Evolutionary conservation across 2,113 vertebrate species (phyloP).

Genomic region (Triplophysa tibetana): DNA sequence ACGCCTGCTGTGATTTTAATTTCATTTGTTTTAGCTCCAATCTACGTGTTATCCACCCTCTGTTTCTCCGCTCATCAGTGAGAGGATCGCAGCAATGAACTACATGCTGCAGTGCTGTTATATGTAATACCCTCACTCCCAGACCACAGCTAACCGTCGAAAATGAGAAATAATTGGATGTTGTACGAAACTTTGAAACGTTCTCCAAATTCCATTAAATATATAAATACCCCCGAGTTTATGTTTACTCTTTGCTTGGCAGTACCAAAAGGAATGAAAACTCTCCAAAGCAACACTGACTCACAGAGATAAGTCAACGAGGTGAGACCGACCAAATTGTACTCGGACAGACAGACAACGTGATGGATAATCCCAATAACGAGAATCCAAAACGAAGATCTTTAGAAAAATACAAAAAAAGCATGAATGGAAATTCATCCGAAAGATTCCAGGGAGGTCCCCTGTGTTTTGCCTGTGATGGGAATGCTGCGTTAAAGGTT

Average conservation of each 20-base stretch:
- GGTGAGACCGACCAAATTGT: constrained; percentile 27
- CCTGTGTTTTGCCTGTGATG: constrained; percentile 74
- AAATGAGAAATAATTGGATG: neutral
- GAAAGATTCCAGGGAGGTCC: constrained; percentile 78
- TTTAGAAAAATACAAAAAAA: constrained; percentile 65
- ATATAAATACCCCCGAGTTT: neutral
- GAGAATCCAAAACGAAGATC: constrained; percentile 49
- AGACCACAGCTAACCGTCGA: too few species aligned
- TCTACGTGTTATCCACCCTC: too few species aligned
- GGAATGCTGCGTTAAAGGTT: constrained; percentile 78
- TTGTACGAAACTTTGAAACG: neutral
- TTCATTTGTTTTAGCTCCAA: too few species aligned
- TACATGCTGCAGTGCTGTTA: too few species aligned
- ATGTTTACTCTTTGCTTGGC: neutral
- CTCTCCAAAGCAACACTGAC: neutral
- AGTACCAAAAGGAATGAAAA: neutral
- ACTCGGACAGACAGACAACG: constrained; percentile 57
- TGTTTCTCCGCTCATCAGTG: too few species aligned
- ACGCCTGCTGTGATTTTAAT: too few species aligned
- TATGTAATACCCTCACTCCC: too few species aligned
- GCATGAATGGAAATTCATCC: constrained; percentile 77
- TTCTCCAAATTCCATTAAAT: neutral
- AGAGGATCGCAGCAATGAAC: too few species aligned
- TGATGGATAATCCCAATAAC: neutral
- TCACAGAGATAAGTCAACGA: neutral